Base-by-base conservation (phyloP, 2,888 invertebrate species). In the Platycheirus rosarum region DNA sequence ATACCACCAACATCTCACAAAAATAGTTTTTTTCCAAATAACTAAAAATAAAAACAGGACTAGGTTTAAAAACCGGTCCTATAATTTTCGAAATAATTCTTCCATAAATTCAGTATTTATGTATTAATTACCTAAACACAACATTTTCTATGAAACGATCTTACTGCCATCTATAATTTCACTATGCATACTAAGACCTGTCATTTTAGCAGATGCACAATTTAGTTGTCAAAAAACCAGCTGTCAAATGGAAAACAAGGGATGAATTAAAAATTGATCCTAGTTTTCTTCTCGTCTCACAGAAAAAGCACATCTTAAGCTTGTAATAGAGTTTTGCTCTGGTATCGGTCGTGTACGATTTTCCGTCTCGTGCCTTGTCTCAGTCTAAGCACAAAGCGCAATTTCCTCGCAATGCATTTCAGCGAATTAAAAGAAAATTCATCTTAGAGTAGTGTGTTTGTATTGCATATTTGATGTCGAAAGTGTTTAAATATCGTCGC, bases 261-360 rank as follows among this genome's bases (percentile, higher is more conserved):
- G 82, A 82, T 82, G 82, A 82, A 44, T 60, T 60, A 18, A n/a
- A 77, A 77, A 77, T 77, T 82, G 77, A 82, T 77, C 82, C 82
- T 77, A 82, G 82, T 71, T 82, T 57, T 82, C 53, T 55, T 69
- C 49, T 63, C 26, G 44, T 71, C 71, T 46, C 65, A 62, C 40
- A 65, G 76, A 68, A 68, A 82, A 82, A 82, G 82, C 82, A 82
- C 71, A 82, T 82, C 82, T 82, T 82, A 57, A 82, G 82, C 82
- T 46, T 73, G 82, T 77, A 71, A 77, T 63, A 57, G 71, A 73
- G 77, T 77, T 82, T 77, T 68, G 66, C 51, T 77, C 63, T 16
- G 29, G 16, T 14, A 23, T 60, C 29, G 60, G 44, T 60, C 44
- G 77, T 66, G 80, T 40, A 4, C 23, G 23, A n/a, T n/a, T n/a